Evolutionary conservation across 2,888 invertebrate species (phyloP), one percentile per base, ranked within the genome.

Genomic region (Archips crataeganus): DNA sequence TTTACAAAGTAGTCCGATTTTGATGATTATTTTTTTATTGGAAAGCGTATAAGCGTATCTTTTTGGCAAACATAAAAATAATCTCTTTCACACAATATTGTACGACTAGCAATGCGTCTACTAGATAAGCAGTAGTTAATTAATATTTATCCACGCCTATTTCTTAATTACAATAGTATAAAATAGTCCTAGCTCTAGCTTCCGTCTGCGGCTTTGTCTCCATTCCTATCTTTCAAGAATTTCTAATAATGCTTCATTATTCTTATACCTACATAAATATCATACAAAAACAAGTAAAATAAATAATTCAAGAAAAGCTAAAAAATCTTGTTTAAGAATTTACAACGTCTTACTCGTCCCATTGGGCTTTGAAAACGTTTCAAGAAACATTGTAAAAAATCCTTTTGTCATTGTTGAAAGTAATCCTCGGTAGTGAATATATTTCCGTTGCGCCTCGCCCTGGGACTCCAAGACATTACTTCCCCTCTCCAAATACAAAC

Each of bases 391-490:
- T 57, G 57, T 57, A 23, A 57, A 54, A 57, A 57, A 57, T 57
- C 57, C 57, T 57, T 57, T 57, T 57, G 57, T 57, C 49, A 57
- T 57, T 64, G 64, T 64, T 59, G 47, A 63, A 57, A 64, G 63
- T 57, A 63, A 70, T 63, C 57, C 63, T 64, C 36, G 39, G 59
- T 64, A 64, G 64, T 15, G 64, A 71, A 65, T 71, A 71, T 59
- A 71, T 71, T 71, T 62, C 54, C 62, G 62, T 57, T 62, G 66
- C 45, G 54, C 61, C 45, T 15, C 49, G 45, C 72, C 47, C 3
- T 39, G 66, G 67, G 67, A 67, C 59, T 64, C 57, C 61, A 61
- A 23, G 68, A 69, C 68, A 73, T 73, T 72, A 45, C 71, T 68
- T 59, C 57, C 63, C 62, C 49, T 59, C 49, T 64, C 51, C 59